A percentile compares a stretch with the other conserved stretches of the same genome.
These are phyloP conservation scores for Pollenia amentaria DNA, from an alignment of 2,888 invertebrate genomes.

Conservation along the genomic window DNA sequence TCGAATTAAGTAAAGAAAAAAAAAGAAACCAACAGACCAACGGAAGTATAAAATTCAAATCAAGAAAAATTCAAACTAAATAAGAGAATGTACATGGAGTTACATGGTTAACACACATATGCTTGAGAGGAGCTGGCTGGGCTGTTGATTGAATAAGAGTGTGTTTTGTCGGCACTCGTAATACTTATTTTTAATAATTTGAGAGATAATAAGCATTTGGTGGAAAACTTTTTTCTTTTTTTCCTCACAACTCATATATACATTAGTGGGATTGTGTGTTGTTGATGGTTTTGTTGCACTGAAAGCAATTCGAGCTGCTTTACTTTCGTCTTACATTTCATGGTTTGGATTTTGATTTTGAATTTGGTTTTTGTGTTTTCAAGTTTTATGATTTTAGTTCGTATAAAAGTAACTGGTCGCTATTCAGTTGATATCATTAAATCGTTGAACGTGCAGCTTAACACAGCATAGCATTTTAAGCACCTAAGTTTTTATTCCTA, in stretches of 20 bases:
- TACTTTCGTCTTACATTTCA: constrained; percentile 62
- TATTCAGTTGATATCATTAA: constrained; percentile 84
- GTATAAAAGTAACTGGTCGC: constrained; percentile 83
- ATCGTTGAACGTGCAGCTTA: constrained; percentile 83
- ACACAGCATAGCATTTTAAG: constrained; percentile 75
- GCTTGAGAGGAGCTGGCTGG: constrained; percentile 52
- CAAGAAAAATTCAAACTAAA: constrained; percentile 55
- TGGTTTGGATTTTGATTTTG: constrained; percentile 41
- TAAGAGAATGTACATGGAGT: constrained; percentile 59
- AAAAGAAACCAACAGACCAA: constrained; percentile 53
- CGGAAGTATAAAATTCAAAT: constrained; percentile 70
- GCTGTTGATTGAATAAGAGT: constrained; percentile 59
- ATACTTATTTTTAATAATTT: constrained; percentile 38
- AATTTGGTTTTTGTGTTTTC: not conserved
- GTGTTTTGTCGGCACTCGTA: constrained; percentile 34
- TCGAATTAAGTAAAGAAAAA: not conserved
- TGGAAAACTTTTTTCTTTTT: constrained; percentile 42
- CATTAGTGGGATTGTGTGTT: constrained; percentile 39
- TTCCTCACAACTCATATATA: not conserved
- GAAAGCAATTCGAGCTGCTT: constrained; percentile 56
- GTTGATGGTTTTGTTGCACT: not conserved
- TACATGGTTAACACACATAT: constrained; percentile 47
- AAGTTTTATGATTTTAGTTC: constrained; percentile 38
- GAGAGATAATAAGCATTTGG: constrained; percentile 54
- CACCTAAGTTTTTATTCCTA: constrained; percentile 61